These are phyloP conservation scores for Ectropis crepuscularia DNA, from an alignment of 2,888 invertebrate genomes.

Conservation along the genomic window DNA sequence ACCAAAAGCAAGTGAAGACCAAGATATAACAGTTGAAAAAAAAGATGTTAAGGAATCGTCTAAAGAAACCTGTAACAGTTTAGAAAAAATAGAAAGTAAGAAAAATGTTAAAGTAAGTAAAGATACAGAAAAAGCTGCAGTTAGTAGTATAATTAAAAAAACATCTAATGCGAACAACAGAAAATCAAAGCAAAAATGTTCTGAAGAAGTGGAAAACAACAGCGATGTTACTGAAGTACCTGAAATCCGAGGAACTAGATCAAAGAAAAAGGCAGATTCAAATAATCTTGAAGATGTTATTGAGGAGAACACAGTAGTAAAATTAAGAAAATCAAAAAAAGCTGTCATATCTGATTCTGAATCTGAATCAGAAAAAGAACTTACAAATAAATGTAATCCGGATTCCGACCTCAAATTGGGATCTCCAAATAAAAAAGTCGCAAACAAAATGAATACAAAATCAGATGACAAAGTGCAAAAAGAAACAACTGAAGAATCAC, in stretches of 20 bases:
- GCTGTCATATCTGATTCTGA: conserved; percentile 58
- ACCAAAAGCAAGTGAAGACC: conserved; percentile 35
- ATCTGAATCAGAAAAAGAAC: conserved; percentile 49
- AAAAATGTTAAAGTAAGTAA: conserved; percentile 20
- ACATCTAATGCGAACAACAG: no score
- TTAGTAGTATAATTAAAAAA: not conserved
- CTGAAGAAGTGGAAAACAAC: conserved; percentile 31
- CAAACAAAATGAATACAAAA: not conserved
- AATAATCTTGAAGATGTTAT: conserved; percentile 4
- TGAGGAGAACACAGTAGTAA: conserved; percentile 33
- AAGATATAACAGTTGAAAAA: conserved; percentile 19
- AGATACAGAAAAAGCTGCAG: conserved; percentile 21
- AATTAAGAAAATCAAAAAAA: conserved; percentile 53
- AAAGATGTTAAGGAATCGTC: conserved; percentile 20
- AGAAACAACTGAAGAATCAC: conserved; percentile 28
- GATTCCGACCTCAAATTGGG: not conserved
- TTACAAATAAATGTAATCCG: conserved; percentile 5
- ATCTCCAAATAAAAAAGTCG: conserved; percentile 14
- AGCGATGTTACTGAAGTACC: conserved; percentile 28
- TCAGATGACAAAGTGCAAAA: conserved; percentile 14
- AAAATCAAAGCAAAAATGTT: no score
- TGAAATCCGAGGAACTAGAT: conserved; percentile 57
- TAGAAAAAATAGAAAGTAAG: conserved; percentile 8
- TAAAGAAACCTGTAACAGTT: not conserved
- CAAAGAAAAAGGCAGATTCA: conserved; percentile 46